Evolutionary conservation across 1,140 invertebrate species (phyloP).

Genomic region (Lethocerus indicus): DNA sequence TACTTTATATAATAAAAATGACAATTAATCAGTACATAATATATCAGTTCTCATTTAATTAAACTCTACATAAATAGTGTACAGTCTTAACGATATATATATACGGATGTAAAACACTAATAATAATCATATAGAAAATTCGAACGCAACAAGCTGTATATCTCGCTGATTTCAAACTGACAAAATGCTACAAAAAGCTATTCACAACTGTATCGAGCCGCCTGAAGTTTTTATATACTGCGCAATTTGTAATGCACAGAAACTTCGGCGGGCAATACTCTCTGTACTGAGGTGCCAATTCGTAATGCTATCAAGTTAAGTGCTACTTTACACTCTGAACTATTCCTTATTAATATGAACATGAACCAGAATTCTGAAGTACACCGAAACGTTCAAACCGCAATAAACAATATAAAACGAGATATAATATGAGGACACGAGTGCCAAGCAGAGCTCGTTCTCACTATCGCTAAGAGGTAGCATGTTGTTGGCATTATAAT

Average conservation of each 20-base stretch:
- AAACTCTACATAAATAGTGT: constrained; percentile 9
- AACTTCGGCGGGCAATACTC: neutral
- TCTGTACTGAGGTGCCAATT: constrained; percentile 14
- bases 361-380: no score
- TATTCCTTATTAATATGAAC: no score
- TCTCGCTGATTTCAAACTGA: constrained; percentile 5
- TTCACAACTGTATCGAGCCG: constrained; percentile 7
- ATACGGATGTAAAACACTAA: constrained; percentile 7
- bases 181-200: constrained; percentile 7
- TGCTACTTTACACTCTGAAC: constrained; percentile 2
- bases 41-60: constrained; percentile 12
- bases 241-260: neutral
- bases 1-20: constrained; percentile 11
- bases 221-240: neutral
- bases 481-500: constrained; percentile 16
- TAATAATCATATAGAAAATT: constrained; percentile 4
- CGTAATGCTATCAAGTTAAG: neutral
- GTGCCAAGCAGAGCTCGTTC: no score
- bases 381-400: no score
- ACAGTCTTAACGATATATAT: constrained; percentile 13
- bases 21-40: constrained; percentile 13
- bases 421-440: no score
- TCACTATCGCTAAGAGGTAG: constrained; percentile 14
- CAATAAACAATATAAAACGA: no score
- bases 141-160: constrained; percentile 9